These are phyloP conservation scores for Leptopterna dolabrata DNA, from an alignment of 2,888 invertebrate genomes.

Conservation along the genomic window DNA sequence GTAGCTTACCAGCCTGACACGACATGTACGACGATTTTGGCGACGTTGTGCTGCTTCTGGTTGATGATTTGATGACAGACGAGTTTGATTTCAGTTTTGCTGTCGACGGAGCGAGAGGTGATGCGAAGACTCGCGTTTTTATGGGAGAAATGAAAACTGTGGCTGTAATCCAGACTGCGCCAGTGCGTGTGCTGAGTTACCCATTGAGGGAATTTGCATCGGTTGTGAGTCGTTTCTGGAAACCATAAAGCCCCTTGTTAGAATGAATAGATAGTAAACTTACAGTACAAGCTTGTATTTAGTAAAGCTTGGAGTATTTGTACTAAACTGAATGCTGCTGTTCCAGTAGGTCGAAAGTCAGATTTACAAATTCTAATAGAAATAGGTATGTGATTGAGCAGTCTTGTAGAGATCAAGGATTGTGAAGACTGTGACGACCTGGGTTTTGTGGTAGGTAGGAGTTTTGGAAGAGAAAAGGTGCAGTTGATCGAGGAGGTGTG, in stretches of 20 bases:
- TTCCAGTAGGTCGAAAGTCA: no score
- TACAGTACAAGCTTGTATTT: no score
- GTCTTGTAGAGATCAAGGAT: no score
- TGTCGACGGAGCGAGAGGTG: conserved; percentile 65
- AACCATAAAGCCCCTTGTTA: conserved; percentile 40
- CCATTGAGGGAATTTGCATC: conserved; percentile 84
- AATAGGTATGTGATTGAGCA: no score
- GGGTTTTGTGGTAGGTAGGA: no score
- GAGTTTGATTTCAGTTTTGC: conserved; percentile 73
- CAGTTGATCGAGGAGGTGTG: no score
- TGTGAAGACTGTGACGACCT: no score
- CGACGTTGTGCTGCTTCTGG: conserved; percentile 63
- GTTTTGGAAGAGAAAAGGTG: no score
- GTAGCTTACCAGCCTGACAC: conserved; percentile 78
- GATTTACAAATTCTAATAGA: no score
- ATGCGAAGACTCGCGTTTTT: conserved; percentile 68
- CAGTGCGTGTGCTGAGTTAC: conserved; percentile 83
- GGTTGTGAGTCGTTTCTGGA: conserved; percentile 78
- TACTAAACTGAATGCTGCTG: no score
- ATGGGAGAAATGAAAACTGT: conserved; percentile 78
- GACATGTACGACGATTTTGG: conserved; percentile 76
- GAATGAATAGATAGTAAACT: not conserved
- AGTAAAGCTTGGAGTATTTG: no score
- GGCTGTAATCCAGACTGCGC: conserved; percentile 80
- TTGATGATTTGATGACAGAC: conserved; percentile 63